Evolutionary conservation across 1,140 invertebrate species (phyloP), one percentile per base, ranked within the genome.

Genomic region (Proctacanthus coquilletti): DNA sequence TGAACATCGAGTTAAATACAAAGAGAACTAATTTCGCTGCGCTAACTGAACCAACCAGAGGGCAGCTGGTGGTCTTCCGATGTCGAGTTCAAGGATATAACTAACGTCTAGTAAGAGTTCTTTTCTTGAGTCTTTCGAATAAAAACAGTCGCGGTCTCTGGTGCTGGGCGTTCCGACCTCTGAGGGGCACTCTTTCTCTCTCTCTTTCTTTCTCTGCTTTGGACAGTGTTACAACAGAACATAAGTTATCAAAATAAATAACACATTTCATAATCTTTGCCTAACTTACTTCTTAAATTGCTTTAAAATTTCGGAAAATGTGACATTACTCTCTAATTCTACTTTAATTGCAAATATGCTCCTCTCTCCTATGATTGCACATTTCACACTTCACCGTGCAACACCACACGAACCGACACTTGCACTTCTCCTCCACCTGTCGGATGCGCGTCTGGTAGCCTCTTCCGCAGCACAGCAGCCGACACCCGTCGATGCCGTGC

Each of bases 391-490:
- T 72, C 1, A 94, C 84, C 40, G 77, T 69, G 60, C 88, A 95
- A 64, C 89, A 95, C 88, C 88, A 93, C 23, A 87, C 80, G 53
- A 94, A 93, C 48, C 80, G 74, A 62, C 91, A 95, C 47, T 84
- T 77, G 66, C 89, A 95, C 60, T 92, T 87, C 58, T 93, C 84
- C 42, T 79, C 75, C 38, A 87, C 78, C 45, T 89, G 80, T 34
- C 78, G 69, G 0, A 91, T 74, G 32, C 80, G 67, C 2, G 87
- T 92, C 59, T 91, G 82, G 62, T 91, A 93, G 9, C 91, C 91
- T 36, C 88, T 71, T 5, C 89, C 89, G 56, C 87, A 93, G 62
- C 86, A 92, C 6, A 92, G 66, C n/a, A 84, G 63, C 18, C 74
- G 70, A 56, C 86, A 91, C 15, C 83, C 82, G 46, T 88, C 83